Evolutionary conservation across 2,888 invertebrate genomes (phyloP).

Genomic region (Rugalucina vietnamica): DNA sequence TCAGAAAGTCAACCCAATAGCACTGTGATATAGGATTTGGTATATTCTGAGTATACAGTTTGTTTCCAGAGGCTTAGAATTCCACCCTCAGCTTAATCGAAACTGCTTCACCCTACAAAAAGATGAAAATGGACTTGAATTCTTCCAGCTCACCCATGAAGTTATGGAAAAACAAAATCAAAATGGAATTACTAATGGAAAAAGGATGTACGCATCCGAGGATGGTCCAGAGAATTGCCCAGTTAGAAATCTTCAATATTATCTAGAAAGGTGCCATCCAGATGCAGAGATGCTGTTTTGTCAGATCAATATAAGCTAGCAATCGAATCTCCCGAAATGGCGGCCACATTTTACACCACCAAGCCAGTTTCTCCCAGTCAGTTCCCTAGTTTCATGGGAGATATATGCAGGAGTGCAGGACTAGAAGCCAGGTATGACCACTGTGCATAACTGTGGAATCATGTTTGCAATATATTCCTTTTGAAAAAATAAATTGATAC

Average conservation of each 20-base stretch:
- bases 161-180: conserved; percentile 18
- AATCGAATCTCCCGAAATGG: neutral
- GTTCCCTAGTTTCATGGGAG: neutral
- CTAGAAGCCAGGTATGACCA: neutral
- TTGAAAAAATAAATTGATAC: too few species aligned
- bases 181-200: conserved; percentile 19
- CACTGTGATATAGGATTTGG: conserved; percentile 26
- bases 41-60: conserved; percentile 26
- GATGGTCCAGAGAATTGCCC: conserved; percentile 2
- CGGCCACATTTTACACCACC: neutral
- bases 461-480: too few species aligned
- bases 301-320: neutral
- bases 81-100: conserved; percentile 24
- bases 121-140: conserved; percentile 17
- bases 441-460: too few species aligned
- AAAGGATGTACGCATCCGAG: conserved; percentile 31
- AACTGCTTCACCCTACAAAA: neutral
- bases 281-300: conserved; percentile 13
- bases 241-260: conserved; percentile 2
- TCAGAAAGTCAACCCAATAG: neutral
- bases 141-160: conserved; percentile 12
- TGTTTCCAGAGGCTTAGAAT: conserved; percentile 23
- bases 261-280: conserved; percentile 12
- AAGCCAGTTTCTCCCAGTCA: neutral
- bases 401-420: neutral